Conservation (phyloP, 37 sponge, comb jelly and placozoan genomes). For the Oopsacas minuta region DNA sequence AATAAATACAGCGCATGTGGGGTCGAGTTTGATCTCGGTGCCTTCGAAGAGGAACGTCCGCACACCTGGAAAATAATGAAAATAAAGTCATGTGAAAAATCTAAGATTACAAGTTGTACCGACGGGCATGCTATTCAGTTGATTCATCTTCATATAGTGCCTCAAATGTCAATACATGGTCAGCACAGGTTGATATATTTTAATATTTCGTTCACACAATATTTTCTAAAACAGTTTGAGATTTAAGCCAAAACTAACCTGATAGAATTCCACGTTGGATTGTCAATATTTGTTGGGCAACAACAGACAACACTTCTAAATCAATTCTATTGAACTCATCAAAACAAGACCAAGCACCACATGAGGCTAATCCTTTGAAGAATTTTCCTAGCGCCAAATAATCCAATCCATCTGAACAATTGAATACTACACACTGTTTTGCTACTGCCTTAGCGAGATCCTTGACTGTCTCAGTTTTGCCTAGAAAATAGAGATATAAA, state of each 20-base stretch:
- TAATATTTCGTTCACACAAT: too few species aligned
- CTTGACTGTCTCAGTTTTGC: conserved; percentile 96
- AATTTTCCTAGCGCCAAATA: conserved; percentile 99
- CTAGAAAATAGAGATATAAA: too few species aligned
- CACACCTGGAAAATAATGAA: conserved; percentile 37
- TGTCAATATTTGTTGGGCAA: conserved; percentile 93
- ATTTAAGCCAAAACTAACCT: conserved; percentile 17
- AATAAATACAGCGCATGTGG: conserved; percentile 94
- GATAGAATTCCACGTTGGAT: conserved; percentile 52
- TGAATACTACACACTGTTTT: conserved; percentile 99
- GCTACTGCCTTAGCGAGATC: conserved; percentile 99
- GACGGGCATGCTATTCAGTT: too few species aligned
- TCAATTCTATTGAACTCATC: conserved; percentile 99
- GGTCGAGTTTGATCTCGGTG: conserved; percentile 94
- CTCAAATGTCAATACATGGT: too few species aligned
- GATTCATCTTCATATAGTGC: too few species aligned
- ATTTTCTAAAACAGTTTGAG: too few species aligned
- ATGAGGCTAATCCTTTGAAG: conserved; percentile 97
- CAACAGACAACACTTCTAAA: conserved; percentile 90
- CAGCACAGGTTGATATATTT: too few species aligned
- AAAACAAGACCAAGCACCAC: conserved; percentile 99
- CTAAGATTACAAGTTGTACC: too few species aligned
- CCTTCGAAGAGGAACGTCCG: conserved; percentile 88
- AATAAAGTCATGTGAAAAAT: too few species aligned
- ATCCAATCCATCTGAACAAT: conserved; percentile 99